phyloP scores from a whole-genome alignment of 2,113 vertebrate species.

The Lophochroa leadbeateri region DNA sequence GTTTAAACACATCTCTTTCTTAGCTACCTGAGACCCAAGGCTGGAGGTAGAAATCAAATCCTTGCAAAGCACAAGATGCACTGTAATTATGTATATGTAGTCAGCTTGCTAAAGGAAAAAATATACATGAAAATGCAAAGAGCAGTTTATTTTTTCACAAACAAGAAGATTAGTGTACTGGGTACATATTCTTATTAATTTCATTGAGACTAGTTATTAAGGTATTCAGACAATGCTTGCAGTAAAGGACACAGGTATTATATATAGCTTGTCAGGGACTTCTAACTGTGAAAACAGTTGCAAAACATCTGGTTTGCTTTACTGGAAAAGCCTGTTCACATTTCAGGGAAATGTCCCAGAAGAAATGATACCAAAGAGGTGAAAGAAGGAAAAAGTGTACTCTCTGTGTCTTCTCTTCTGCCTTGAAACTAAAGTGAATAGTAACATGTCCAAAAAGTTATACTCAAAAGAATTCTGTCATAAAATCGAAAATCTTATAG shows the following conservation, averaged over 20 bases:
- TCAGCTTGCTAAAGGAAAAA: background rate
- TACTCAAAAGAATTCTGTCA: background rate
- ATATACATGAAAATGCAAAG: background rate
- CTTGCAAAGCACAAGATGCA: background rate
- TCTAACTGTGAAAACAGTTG: background rate
- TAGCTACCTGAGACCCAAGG: background rate
- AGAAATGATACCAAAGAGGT: background rate
- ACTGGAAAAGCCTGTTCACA: background rate
- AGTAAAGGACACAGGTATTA: background rate
- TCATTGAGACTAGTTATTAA: background rate
- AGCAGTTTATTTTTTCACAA: background rate
- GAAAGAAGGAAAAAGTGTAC: background rate
- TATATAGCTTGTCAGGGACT: background rate
- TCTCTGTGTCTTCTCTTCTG: background rate
- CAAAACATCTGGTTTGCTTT: constrained; percentile 20
- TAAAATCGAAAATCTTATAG: background rate
- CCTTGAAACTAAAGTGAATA: background rate
- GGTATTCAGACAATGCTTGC: background rate
- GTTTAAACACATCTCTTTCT: background rate
- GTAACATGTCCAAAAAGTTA: background rate
- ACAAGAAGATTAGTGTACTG: background rate
- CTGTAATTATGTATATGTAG: background rate
- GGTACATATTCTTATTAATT: background rate
- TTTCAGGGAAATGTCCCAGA: background rate
- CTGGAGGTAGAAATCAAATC: background rate